These are phyloP conservation scores for Peromyscus attwateri DNA, from an alignment of 2,797 vertebrate species.

Conservation along the genomic window DNA sequence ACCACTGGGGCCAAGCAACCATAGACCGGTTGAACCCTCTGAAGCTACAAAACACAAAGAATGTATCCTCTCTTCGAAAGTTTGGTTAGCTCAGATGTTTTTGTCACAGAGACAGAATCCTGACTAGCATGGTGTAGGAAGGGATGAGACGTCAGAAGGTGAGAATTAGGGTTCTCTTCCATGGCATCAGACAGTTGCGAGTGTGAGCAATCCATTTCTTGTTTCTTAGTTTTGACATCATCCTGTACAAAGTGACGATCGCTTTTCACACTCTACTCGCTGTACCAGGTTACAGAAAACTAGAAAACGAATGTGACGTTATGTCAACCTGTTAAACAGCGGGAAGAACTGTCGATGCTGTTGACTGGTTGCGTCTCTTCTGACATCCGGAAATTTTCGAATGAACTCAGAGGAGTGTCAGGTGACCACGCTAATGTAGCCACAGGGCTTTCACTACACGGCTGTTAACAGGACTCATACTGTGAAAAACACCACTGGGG, in stretches of 20 bases:
- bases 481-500: background rate
- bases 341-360: background rate
- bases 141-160: background rate
- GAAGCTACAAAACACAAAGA: background rate
- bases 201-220: background rate
- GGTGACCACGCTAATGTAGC: background rate
- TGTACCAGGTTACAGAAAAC: constrained; percentile 4
- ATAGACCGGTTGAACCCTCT: background rate
- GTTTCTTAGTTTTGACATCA: constrained; percentile 30
- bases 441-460: background rate
- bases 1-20: background rate
- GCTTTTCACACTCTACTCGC: constrained; percentile 54
- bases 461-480: background rate
- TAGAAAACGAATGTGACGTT: background rate
- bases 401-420: background rate
- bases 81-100: background rate
- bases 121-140: background rate
- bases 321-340: background rate
- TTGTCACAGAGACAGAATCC: background rate
- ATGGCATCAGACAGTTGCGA: background rate
- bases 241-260: background rate
- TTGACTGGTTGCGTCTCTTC: background rate
- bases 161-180: background rate
- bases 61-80: background rate
- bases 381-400: background rate